Conservation (phyloP, 1,140 invertebrate species). For the Oscheius sp. region DNA sequence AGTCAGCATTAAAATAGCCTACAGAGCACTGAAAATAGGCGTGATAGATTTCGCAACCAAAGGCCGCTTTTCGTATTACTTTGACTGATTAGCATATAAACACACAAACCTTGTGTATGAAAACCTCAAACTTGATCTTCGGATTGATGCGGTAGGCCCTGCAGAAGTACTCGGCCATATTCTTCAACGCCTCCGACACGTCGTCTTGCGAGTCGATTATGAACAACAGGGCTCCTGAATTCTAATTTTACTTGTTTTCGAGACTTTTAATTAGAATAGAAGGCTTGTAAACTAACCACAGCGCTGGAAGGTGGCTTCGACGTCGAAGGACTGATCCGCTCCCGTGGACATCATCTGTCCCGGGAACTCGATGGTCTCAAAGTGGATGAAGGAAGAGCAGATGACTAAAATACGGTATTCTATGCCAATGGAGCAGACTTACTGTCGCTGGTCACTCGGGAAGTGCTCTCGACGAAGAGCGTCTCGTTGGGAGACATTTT, state of each 20-base stretch:
- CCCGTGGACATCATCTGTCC: conserved; percentile 98
- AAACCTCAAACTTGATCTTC: conserved; percentile 94
- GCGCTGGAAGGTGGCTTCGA: conserved; percentile 79
- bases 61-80: too few relatives aligned
- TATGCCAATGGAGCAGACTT: conserved; percentile 39
- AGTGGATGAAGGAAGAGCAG: conserved; percentile 96
- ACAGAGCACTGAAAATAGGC: too few relatives aligned
- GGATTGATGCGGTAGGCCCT: conserved; percentile 93
- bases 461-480: conserved; percentile 95
- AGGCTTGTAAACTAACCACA: conserved; percentile 4
- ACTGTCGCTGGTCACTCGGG: conserved; percentile 96
- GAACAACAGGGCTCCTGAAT: conserved; percentile 85
- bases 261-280: background rate
- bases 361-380: conserved; percentile 99
- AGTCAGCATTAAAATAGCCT: too few relatives aligned
- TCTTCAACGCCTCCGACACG: conserved; percentile 78
- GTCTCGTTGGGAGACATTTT: conserved; percentile 99
- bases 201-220: conserved; percentile 92
- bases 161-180: conserved; percentile 84
- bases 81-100: too few relatives aligned
- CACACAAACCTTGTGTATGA: conserved; percentile 88
- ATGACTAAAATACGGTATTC: conserved; percentile 66
- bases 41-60: too few relatives aligned
- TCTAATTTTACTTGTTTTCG: too few relatives aligned
- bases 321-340: conserved; percentile 79